Percentiles rank a stretch among this genome's conserved stretches.
Conservation (phyloP, 2,888 invertebrate genomes). For the Xylophagus ater region DNA sequence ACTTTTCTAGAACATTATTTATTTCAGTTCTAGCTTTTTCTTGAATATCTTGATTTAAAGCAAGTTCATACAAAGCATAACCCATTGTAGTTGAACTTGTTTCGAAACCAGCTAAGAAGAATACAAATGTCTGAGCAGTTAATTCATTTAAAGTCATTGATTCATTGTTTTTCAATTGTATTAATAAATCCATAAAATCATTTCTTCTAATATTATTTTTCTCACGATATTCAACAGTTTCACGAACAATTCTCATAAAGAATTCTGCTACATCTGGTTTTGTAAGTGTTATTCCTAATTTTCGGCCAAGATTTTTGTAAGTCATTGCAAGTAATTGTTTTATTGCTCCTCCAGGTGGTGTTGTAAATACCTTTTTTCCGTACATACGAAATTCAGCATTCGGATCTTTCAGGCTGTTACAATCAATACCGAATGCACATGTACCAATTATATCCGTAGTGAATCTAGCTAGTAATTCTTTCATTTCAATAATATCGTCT, state of each 20-base stretch:
- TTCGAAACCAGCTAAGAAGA: conserved; percentile 46
- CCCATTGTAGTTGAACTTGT: conserved; percentile 42
- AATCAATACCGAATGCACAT: conserved; percentile 40
- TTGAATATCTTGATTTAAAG: conserved; percentile 40
- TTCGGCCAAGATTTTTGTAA: conserved; percentile 1
- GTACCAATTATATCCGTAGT: conserved; percentile 42
- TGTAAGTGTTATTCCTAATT: conserved; percentile 23
- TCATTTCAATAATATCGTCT: conserved; percentile 33
- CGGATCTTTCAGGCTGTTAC: conserved; percentile 36
- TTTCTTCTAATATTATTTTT: too few relatives aligned
- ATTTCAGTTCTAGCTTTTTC: conserved; percentile 38
- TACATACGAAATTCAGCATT: conserved; percentile 30
- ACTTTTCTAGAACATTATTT: conserved; percentile 25
- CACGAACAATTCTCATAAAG: conserved; percentile 26
- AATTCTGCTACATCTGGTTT: conserved; percentile 23
- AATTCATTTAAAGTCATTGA: conserved; percentile 36
- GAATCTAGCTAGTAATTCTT: conserved; percentile 36
- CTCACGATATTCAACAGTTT: too few relatives aligned
- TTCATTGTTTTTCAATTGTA: too few relatives aligned
- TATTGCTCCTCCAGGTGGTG: too few relatives aligned
- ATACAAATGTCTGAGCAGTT: conserved; percentile 44
- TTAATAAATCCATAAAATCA: too few relatives aligned
- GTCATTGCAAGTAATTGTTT: not conserved
- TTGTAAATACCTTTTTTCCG: too few relatives aligned
- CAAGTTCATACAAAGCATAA: conserved; percentile 43